A percentile compares a stretch with the other conserved stretches of the same genome.
Conservation (phyloP, 1,140 invertebrate genomes). For the Drosophila santomea region DNA sequence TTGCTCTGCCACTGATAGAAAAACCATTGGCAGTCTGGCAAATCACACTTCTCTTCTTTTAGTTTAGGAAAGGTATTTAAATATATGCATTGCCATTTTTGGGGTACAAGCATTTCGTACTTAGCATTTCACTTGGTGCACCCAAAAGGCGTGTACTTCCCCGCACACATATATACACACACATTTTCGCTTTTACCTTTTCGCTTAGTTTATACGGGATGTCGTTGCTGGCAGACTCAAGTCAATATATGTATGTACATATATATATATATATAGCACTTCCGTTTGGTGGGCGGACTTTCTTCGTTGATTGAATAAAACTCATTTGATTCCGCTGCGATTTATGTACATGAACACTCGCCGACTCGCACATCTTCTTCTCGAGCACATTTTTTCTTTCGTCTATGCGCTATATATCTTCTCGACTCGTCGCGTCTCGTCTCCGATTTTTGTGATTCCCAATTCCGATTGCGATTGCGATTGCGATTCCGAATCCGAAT, state of each 20-base stretch:
- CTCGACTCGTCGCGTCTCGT: not conserved
- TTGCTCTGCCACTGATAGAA: no score
- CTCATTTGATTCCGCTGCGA: constrained; percentile 61
- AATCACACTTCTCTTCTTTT: not conserved
- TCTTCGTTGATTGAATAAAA: constrained; percentile 81
- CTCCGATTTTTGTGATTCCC: not conserved
- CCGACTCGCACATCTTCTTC: constrained; percentile 60
- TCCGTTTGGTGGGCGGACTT: constrained; percentile 66
- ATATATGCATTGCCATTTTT: constrained; percentile 4
- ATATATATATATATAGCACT: constrained; percentile 55
- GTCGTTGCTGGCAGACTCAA: constrained; percentile 11
- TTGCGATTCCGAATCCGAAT: constrained; percentile 11
- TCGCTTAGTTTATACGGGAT: constrained; percentile 61
- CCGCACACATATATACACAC: constrained; percentile 47
- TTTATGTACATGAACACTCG: constrained; percentile 30
- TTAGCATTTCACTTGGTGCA: constrained; percentile 57
- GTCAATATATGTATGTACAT: constrained; percentile 15
- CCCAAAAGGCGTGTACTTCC: constrained; percentile 71
- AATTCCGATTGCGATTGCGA: constrained; percentile 8
- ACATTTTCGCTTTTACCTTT: constrained; percentile 66
- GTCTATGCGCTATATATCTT: constrained; percentile 11
- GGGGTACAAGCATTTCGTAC: constrained; percentile 27
- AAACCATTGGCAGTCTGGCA: constrained; percentile 47
- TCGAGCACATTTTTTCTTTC: constrained; percentile 31
- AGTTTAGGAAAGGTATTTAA: not conserved